Conservation (phyloP, 1,140 invertebrate species). For the Sarcophaga peregrina region DNA sequence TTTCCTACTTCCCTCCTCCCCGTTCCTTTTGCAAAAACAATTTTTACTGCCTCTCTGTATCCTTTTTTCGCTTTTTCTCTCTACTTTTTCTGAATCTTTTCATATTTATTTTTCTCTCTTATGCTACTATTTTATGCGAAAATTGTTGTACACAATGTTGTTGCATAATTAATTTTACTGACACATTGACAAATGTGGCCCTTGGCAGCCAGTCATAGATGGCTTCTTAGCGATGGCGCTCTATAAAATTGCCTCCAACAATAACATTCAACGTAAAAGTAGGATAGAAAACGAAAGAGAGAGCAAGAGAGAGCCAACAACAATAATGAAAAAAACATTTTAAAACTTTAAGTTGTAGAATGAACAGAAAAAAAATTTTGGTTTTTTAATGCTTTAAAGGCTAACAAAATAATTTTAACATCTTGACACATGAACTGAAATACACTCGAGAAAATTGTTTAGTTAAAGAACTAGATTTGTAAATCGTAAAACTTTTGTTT, state of each 20-base stretch:
- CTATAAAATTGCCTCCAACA: neutral
- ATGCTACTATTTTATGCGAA: neutral
- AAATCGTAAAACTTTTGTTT: no score
- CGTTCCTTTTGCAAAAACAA: no score
- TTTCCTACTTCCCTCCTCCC: neutral
- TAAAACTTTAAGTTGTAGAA: neutral
- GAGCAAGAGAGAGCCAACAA: neutral
- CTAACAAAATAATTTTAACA: no score
- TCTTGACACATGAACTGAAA: no score
- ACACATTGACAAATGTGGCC: conserved; percentile 39
- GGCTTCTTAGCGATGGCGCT: neutral
- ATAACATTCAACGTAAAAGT: neutral
- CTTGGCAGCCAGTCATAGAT: conserved; percentile 34
- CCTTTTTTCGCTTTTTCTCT: neutral
- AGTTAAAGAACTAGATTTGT: no score
- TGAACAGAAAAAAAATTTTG: no score
- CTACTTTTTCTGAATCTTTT: no score
- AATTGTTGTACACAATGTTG: conserved; percentile 21
- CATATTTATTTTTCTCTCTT: neutral
- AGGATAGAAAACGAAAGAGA: neutral
- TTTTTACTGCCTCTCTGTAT: neutral
- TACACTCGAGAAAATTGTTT: no score
- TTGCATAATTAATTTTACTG: conserved; percentile 34
- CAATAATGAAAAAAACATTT: neutral
- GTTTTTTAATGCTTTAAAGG: no score